Conservation (phyloP, 2,888 invertebrate species). For the Drosophila yooni region DNA sequence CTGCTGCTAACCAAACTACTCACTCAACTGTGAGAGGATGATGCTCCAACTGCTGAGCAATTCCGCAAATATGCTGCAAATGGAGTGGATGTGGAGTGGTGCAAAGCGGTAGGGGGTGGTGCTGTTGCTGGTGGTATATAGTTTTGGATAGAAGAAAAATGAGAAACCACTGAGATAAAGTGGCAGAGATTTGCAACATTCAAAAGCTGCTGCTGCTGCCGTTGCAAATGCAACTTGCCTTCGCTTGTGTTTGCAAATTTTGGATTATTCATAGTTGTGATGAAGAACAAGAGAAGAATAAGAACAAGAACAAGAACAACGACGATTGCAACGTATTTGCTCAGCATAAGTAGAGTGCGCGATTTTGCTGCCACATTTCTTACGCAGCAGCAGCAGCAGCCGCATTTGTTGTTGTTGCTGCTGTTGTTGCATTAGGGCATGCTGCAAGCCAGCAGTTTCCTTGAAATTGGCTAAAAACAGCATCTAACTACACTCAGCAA, state of each 20-base stretch:
- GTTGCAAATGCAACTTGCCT: constrained; percentile 53
- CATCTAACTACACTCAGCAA: not conserved
- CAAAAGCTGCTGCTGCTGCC: constrained; percentile 64
- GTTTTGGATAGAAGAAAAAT: constrained; percentile 72
- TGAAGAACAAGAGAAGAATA: constrained; percentile 40
- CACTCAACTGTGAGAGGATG: constrained; percentile 63
- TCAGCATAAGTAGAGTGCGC: constrained; percentile 69
- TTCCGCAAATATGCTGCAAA: constrained; percentile 59
- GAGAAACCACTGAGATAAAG: constrained; percentile 80
- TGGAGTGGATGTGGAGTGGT: constrained; percentile 8
- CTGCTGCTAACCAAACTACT: constrained; percentile 69
- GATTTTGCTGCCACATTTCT: constrained; percentile 62
- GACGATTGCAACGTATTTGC: constrained; percentile 63
- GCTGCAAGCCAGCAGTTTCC: constrained; percentile 52
- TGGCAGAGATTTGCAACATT: constrained; percentile 79
- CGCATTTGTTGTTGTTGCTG: constrained; percentile 18
- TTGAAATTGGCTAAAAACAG: constrained; percentile 61
- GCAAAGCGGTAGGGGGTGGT: not conserved
- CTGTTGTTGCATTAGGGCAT: constrained; percentile 43
- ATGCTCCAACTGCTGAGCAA: constrained; percentile 57
- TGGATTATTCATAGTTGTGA: constrained; percentile 75
- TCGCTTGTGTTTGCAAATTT: constrained; percentile 73
- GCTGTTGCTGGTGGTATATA: constrained; percentile 26
- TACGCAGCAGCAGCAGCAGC: constrained; percentile 55
- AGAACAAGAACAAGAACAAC: constrained; percentile 45